Percentiles rank a stretch among this genome's conserved stretches.
Evolutionary conservation across 1,140 invertebrate genomes (phyloP).

Genomic region (Pogonognathellus flavescens): DNA sequence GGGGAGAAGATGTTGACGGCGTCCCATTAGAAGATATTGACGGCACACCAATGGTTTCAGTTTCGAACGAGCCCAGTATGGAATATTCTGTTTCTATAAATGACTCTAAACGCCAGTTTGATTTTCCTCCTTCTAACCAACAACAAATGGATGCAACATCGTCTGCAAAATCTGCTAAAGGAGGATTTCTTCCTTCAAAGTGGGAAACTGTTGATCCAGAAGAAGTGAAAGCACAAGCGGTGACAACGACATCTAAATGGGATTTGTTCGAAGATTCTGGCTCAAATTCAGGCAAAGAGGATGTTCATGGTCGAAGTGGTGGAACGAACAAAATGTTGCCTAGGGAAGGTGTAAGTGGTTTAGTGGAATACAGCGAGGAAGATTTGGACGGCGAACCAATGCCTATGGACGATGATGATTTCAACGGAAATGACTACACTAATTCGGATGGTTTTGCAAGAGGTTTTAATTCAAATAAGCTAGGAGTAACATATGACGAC

Average conservation of each 20-base stretch:
- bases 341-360: conserved; percentile 29
- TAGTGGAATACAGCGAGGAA: conserved; percentile 66
- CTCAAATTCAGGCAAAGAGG: conserved; percentile 68
- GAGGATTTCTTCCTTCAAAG: conserved; percentile 85
- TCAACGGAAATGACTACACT: conserved; percentile 10
- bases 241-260: conserved; percentile 88
- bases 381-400: conserved; percentile 68
- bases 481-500: conserved; percentile 55
- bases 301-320: not conserved
- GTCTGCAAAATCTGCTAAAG: conserved; percentile 55
- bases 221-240: conserved; percentile 86
- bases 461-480: conserved; percentile 40
- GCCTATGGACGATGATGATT: conserved; percentile 66
- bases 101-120: conserved; percentile 9
- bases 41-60: conserved; percentile 79
- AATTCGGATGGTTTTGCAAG: conserved; percentile 24
- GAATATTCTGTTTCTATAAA: not conserved
- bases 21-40: conserved; percentile 89
- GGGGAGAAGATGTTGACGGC: conserved; percentile 79
- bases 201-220: conserved; percentile 96
- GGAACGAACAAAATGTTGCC: not conserved
- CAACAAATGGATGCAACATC: not conserved
- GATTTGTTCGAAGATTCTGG: conserved; percentile 78
- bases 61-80: not conserved
- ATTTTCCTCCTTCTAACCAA: not conserved